Evolutionary conservation across 2,797 vertebrate genomes (phyloP).

Genomic region (Hapalemur alaotrensis): DNA sequence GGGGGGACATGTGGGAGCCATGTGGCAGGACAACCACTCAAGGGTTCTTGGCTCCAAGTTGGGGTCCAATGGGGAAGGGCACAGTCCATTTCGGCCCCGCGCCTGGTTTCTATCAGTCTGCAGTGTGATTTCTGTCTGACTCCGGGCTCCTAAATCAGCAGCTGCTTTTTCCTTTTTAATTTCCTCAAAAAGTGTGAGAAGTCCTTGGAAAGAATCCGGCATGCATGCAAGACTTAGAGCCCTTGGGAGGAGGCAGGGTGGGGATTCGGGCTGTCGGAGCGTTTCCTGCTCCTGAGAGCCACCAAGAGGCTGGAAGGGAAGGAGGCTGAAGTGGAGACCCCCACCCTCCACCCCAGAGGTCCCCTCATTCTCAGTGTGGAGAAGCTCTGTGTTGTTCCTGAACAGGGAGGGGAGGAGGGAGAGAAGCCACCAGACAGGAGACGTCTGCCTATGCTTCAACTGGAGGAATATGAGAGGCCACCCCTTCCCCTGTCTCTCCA

Average conservation of each 20-base stretch:
- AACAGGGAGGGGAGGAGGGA: background rate
- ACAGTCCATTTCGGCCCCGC: background rate
- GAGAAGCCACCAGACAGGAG: background rate
- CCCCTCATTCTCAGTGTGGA: background rate
- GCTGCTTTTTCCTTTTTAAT: background rate
- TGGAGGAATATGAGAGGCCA: background rate
- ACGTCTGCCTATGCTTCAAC: background rate
- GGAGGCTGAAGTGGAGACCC: background rate
- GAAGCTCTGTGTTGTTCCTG: background rate
- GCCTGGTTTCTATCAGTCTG: background rate
- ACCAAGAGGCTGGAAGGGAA: background rate
- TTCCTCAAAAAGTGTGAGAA: background rate
- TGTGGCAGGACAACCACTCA: background rate
- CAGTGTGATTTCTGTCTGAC: conserved; percentile 19
- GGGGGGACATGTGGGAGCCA: conserved; percentile 19
- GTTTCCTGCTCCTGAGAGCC: background rate
- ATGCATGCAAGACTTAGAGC: background rate
- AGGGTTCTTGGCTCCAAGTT: background rate
- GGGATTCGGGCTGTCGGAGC: background rate
- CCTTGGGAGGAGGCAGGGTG: background rate
- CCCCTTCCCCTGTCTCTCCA: background rate
- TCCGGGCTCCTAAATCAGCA: background rate
- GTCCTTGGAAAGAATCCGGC: background rate
- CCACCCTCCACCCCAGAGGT: background rate
- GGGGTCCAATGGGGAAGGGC: background rate